These are phyloP conservation scores for Geopemphigus sp. DNA, from an alignment of 1,140 invertebrate genomes.

Conservation along the genomic window DNA sequence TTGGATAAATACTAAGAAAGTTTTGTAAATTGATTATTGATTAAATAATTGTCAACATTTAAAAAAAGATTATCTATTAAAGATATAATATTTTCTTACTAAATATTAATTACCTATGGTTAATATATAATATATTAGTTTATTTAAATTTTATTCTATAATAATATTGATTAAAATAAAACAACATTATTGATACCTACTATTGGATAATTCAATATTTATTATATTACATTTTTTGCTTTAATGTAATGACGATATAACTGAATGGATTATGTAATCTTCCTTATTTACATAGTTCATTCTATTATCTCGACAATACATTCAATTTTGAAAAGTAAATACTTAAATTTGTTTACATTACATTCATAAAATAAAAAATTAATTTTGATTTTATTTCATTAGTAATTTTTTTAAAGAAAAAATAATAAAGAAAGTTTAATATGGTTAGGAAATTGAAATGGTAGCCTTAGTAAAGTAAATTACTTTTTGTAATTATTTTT, in stretches of 20 bases:
- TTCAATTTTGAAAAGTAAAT: not conserved
- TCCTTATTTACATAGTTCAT: slow-evolving; percentile 39
- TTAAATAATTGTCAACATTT: too few relatives aligned
- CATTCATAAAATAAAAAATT: not conserved
- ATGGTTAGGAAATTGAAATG: too few relatives aligned
- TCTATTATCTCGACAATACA: not conserved
- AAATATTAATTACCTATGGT: too few relatives aligned
- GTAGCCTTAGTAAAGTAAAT: not conserved
- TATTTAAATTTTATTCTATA: too few relatives aligned
- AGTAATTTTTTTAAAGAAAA: not conserved
- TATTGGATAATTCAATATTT: not conserved
- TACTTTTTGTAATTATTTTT: not conserved
- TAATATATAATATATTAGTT: too few relatives aligned
- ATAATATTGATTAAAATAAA: too few relatives aligned
- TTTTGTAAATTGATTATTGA: too few relatives aligned
- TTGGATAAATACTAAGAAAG: too few relatives aligned
- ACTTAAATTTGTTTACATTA: not conserved
- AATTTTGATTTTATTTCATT: not conserved
- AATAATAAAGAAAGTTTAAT: not conserved
- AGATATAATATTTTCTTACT: too few relatives aligned
- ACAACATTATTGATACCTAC: too few relatives aligned
- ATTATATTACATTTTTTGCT: too few relatives aligned
- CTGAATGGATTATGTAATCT: slow-evolving; percentile 2
- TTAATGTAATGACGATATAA: not conserved
- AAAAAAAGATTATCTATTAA: too few relatives aligned